Evolutionary conservation across 2,113 vertebrate genomes (phyloP).

Genomic region (Anarhynchus alexandrinus): DNA sequence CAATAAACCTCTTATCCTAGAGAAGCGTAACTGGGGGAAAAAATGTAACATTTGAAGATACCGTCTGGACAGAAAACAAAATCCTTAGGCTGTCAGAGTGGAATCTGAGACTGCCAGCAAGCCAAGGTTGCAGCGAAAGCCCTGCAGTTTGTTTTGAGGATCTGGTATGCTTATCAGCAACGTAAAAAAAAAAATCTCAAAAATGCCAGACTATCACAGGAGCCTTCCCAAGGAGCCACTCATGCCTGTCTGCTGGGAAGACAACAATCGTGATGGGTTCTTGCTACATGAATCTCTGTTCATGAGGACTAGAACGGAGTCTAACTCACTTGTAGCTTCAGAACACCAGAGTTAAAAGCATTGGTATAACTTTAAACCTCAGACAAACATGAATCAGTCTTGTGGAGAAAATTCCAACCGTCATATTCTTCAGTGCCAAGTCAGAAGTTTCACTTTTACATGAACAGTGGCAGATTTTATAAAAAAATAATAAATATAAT

Average conservation of each 20-base stretch:
- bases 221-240: not conserved
- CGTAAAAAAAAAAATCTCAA: not conserved
- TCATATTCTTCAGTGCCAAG: not conserved
- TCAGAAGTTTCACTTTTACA: not conserved
- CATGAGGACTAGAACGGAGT: not conserved
- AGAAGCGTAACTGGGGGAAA: not conserved
- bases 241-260: not conserved
- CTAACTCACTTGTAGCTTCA: not conserved
- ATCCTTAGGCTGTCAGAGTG: not conserved
- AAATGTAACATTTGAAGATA: not conserved
- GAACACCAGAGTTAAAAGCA: not conserved
- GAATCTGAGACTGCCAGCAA: not conserved
- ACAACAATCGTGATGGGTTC: not conserved
- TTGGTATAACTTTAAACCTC: not conserved
- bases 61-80: not conserved
- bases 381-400: not conserved
- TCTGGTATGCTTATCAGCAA: conserved; percentile 36
- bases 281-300: not conserved
- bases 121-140: fast-evolving
- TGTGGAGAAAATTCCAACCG: not conserved
- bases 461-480: not conserved
- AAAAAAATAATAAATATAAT: not conserved
- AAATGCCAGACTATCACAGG: not conserved
- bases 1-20: not conserved
- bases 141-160: not conserved